Percentiles rank a stretch among this genome's conserved stretches.
Evolutionary conservation across 2,888 invertebrate species (phyloP).

Genomic region (Hydrotaea cyrtoneurina): DNA sequence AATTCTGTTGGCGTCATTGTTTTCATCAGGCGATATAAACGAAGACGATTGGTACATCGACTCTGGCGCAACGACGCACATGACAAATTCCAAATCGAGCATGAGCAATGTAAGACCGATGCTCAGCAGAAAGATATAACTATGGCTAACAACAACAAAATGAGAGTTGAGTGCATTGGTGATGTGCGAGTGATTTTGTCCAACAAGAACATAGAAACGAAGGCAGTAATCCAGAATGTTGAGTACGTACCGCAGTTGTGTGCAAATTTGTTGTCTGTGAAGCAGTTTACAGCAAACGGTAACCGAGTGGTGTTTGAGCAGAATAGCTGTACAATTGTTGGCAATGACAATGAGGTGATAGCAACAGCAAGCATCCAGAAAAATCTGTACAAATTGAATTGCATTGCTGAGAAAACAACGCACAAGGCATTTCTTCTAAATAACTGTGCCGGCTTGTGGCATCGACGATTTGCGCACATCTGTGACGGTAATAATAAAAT

Average conservation of each 20-base stretch:
- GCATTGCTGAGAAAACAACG: conserved; percentile 1
- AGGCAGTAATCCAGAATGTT: not conserved
- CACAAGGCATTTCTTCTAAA: conserved; percentile 22
- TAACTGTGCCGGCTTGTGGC: conserved; percentile 62
- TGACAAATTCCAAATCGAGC: conserved; percentile 38
- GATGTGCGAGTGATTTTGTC: not conserved
- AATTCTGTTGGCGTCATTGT: conserved; percentile 32
- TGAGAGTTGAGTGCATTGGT: conserved; percentile 3
- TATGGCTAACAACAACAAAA: conserved; percentile 9
- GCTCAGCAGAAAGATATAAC: not conserved
- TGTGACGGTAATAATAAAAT: conserved; percentile 54
- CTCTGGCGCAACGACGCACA: conserved; percentile 55
- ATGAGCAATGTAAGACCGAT: conserved; percentile 36
- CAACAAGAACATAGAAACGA: not conserved
- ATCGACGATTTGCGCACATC: conserved; percentile 65
- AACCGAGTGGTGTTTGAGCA: not conserved
- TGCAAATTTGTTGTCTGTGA: conserved; percentile 54
- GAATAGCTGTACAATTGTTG: conserved; percentile 36
- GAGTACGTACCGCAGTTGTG: conserved; percentile 27
- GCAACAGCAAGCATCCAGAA: conserved; percentile 34
- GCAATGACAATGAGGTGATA: not conserved
- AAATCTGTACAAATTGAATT: conserved; percentile 49
- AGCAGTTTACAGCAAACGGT: not conserved
- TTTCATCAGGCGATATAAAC: not conserved
- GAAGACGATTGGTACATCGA: conserved; percentile 47